Base-by-base conservation (phyloP, 2,797 vertebrate genomes). In the Pristis pectinata region DNA sequence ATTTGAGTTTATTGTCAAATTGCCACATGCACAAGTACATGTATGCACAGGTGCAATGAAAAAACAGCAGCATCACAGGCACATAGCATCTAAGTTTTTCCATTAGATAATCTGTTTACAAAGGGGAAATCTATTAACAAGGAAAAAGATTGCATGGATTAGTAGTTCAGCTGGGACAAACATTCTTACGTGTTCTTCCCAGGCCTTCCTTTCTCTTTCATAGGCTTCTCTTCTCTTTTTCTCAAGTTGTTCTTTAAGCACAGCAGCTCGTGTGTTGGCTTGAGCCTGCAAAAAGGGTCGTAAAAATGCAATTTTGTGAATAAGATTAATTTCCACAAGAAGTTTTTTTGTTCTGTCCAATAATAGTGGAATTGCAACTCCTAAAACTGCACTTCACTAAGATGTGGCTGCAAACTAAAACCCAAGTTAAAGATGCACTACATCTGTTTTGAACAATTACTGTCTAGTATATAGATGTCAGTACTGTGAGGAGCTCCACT, bases 161-260 rank as follows among this genome's bases (percentile, higher is more conserved):
- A 91, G 8, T 91, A 41, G 77, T 95, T 94, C 77, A 95, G 85
- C 27, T n/a, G 30, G 11, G 44, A 76, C 24, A 72, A 72, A 72
- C 77, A 24, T 83, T 64, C 97, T 95, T 97, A 99, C 99, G 83
- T 99, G 98, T 27, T 99, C 98, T 96, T 99, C 98, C 99, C 99
- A 99, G 2, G 97, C 98, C 97, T 95, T 98, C 96, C 98, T 99
- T 93, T 99, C 98, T 96, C 97, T 98, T 96, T 99, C 98, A 61
- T 98, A 97, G 0, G 98, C 98, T 96, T 99, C 98, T 95, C 96
- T 98, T 95, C 98, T 98, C 97, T 98, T 99, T 95, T 97, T 97
- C 95, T 99, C 99, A 9, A 99, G 96, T 85, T 99, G 98, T 95
- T 99, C 99, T 96, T 98, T 99, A 82, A 99, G 96, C 34, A 99